Evolutionary conservation across 2,113 vertebrate species (phyloP).

Genomic region (Percopsis transmontana): DNA sequence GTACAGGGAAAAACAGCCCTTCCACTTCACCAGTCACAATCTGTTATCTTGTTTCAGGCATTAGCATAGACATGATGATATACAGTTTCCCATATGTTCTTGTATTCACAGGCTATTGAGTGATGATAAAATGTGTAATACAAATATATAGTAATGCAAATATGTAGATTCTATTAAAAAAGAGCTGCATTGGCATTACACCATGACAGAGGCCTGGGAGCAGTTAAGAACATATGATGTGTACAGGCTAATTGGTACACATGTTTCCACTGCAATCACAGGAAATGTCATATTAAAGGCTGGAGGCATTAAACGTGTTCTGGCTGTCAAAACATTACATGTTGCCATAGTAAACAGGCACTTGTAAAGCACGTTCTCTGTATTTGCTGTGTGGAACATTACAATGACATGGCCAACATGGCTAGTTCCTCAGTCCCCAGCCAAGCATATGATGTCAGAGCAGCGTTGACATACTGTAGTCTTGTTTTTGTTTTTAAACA

Average conservation of each 20-base stretch:
- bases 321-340: constrained; percentile 56
- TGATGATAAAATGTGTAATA: constrained; percentile 52
- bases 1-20: not conserved
- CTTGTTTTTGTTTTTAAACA: too few species aligned
- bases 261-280: constrained; percentile 29
- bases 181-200: constrained; percentile 17
- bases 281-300: constrained; percentile 38
- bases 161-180: constrained; percentile 5
- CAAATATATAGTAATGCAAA: constrained; percentile 38
- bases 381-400: not conserved
- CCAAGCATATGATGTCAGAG: not conserved
- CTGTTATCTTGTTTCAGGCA: not conserved
- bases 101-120: constrained; percentile 25
- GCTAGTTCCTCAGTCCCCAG: not conserved
- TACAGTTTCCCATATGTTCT: not conserved
- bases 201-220: constrained; percentile 37
- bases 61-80: not conserved
- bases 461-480: not conserved
- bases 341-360: constrained; percentile 48
- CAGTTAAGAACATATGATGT: constrained; percentile 12
- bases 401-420: not conserved
- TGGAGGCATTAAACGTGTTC: constrained; percentile 34
- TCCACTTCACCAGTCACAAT: not conserved
- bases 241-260: constrained; percentile 22
- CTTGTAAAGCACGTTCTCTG: constrained; percentile 19